A percentile compares a stretch with the other conserved stretches of the same genome.
These are phyloP conservation scores for Perizoma affinitatum DNA, from an alignment of 2,888 invertebrate genomes.

Conservation along the genomic window DNA sequence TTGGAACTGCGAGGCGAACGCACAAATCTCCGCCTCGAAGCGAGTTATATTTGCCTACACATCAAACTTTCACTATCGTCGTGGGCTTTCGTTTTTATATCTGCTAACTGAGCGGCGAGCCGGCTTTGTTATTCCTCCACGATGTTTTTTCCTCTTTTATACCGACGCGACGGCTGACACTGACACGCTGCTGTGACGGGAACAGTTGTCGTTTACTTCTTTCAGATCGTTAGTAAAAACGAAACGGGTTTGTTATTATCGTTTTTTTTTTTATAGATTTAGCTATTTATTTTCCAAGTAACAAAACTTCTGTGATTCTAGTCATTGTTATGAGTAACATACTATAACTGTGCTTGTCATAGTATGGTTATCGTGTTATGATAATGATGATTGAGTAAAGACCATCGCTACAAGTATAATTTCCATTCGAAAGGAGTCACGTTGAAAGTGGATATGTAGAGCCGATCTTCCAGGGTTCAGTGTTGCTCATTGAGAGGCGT, in stretches of 20 bases:
- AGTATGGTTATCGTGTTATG: too few relatives aligned
- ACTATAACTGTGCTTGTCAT: too few relatives aligned
- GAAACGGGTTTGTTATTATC: conserved; percentile 1
- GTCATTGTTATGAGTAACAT: too few relatives aligned
- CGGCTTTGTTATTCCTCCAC: conserved; percentile 71
- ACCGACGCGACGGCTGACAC: conserved; percentile 45
- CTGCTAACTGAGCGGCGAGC: conserved; percentile 61
- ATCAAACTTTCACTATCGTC: conserved; percentile 83
- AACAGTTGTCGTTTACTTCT: conserved; percentile 24
- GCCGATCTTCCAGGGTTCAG: too few relatives aligned
- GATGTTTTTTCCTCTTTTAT: conserved; percentile 52
- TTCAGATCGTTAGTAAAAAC: conserved; percentile 24
- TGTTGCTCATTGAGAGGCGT: too few relatives aligned
- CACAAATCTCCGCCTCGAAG: conserved; percentile 79
- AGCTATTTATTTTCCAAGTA: too few relatives aligned
- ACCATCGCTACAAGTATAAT: too few relatives aligned
- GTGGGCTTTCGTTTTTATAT: conserved; percentile 82
- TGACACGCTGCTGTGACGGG: conserved; percentile 42
- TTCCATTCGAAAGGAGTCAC: too few relatives aligned
- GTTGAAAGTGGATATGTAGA: too few relatives aligned
- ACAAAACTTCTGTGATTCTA: too few relatives aligned
- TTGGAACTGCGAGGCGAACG: conserved; percentile 69
- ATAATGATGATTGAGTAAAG: neutral
- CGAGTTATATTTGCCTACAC: conserved; percentile 83
- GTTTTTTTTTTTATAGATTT: conserved; percentile 1